phyloP scores from a whole-genome alignment of 2,113 vertebrate species.

The Haemorhous mexicanus region DNA sequence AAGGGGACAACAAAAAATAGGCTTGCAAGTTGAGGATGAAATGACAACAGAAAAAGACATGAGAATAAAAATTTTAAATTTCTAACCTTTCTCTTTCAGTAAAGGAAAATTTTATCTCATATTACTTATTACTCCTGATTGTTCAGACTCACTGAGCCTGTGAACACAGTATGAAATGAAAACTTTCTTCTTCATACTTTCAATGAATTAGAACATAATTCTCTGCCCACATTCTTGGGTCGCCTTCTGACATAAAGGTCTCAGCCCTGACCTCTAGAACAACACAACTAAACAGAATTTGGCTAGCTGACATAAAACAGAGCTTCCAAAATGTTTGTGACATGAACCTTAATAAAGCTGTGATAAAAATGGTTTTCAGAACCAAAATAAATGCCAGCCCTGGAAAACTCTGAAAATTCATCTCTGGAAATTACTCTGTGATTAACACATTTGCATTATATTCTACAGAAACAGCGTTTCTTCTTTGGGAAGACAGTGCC shows the following conservation, averaged over 20 bases:
- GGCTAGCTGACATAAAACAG: not conserved
- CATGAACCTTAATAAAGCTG: not conserved
- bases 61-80: not conserved
- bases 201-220: not conserved
- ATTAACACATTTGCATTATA: not conserved
- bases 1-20: not conserved
- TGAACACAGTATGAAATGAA: not conserved
- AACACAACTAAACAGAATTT: not conserved
- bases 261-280: not conserved
- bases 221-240: not conserved
- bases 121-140: not conserved
- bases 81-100: not conserved
- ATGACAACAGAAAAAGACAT: not conserved
- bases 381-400: not conserved
- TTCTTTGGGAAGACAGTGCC: not conserved
- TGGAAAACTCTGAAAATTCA: not conserved
- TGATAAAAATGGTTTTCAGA: not conserved
- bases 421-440: not conserved
- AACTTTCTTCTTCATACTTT: not conserved
- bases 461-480: not conserved
- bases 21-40: not conserved
- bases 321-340: slow-evolving; percentile 4
- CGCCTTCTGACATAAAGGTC: not conserved
- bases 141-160: not conserved
- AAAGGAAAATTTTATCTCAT: not conserved